Base-by-base conservation (phyloP, 2,888 invertebrate genomes). In the Cantharis nigra region DNA sequence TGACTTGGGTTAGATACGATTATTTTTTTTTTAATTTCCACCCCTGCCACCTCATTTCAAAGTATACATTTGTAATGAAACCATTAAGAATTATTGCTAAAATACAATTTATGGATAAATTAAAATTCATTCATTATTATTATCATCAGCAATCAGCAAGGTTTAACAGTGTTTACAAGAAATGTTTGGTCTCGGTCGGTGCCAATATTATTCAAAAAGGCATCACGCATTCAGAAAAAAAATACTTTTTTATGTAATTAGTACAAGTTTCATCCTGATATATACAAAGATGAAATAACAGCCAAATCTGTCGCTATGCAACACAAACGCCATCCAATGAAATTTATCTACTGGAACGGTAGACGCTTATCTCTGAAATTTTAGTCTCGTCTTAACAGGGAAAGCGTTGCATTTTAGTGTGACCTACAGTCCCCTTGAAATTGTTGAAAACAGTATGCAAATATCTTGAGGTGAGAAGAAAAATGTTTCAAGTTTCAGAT, bases 401-500 rank as follows among this genome's bases (percentile, higher is more conserved):
- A 23, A 69, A 74, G 33, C 20, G 63, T 63, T 70, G 70, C 49
- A 71, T 67, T 74, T 20, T 26, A 10, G 63, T 49, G 74, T 77
- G 74, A 77, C 71, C 74, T 67, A 69, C 69, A 65, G 74, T 67
- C 67, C 74, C 75, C 72, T 65, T 62, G 26, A 63, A 69, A 75
- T 72, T 69, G 64, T 20, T 70, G 69, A 75, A 75, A 23, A 70
- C 74, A 63, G 71, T 78, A 78, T 78, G 74, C 77, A 78, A 78
- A 78, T 78, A 74, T 71, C 64, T 70, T 72, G 72, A 74, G 71
- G 77, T 75, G 75, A 63, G 28, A 70, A 74, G 77, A 78, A 78
- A 78, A 75, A 78, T 74, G 75, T 78, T 74, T 78, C 69, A 70
- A 78, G 77, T 78, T 78, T 78, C 77, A 78, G 71, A 78, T 78